Evolutionary conservation across 1,140 invertebrate genomes (phyloP).

Genomic region (Bombus sibiricus): DNA sequence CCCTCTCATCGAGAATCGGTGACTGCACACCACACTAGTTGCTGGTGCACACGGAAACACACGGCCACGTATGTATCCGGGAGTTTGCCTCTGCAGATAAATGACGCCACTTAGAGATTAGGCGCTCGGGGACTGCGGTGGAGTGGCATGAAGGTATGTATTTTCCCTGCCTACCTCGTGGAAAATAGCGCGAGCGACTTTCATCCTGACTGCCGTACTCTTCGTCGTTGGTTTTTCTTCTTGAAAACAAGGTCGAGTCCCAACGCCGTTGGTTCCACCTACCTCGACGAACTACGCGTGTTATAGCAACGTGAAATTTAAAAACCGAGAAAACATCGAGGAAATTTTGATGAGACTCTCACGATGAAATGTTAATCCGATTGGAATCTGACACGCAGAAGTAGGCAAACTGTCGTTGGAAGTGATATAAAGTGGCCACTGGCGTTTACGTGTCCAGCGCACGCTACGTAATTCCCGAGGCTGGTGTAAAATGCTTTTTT

Average conservation of each 20-base stretch:
- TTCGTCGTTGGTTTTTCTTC: conserved; percentile 15
- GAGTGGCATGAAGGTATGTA: conserved; percentile 63
- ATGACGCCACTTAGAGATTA: conserved; percentile 75
- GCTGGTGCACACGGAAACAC: conserved; percentile 11
- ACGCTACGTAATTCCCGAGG: conserved; percentile 13
- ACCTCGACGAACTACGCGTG: background rate
- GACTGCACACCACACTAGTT: background rate
- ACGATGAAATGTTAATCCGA: conserved; percentile 27
- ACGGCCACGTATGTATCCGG: conserved; percentile 24
- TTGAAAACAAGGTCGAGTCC: conserved; percentile 22
- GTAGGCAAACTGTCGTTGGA: conserved; percentile 18
- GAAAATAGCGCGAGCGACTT: conserved; percentile 55
- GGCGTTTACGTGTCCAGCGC: conserved; percentile 11
- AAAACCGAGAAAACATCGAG: conserved; percentile 1
- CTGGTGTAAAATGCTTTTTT: conserved; percentile 21
- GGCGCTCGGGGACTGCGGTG: conserved; percentile 58
- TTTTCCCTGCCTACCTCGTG: conserved; percentile 59
- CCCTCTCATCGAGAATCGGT: conserved; percentile 18
- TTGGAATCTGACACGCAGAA: conserved; percentile 28
- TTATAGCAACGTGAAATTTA: conserved; percentile 27
- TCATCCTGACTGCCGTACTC: conserved; percentile 31
- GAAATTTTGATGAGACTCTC: conserved; percentile 17
- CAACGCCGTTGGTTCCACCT: background rate
- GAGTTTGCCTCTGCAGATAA: conserved; percentile 68
- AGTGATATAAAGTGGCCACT: conserved; percentile 19